A percentile compares a stretch with the other conserved stretches of the same genome.
These are phyloP conservation scores for Ciona savignyi DNA, from an alignment of 23 tunicate genomes.

Conservation along the genomic window DNA sequence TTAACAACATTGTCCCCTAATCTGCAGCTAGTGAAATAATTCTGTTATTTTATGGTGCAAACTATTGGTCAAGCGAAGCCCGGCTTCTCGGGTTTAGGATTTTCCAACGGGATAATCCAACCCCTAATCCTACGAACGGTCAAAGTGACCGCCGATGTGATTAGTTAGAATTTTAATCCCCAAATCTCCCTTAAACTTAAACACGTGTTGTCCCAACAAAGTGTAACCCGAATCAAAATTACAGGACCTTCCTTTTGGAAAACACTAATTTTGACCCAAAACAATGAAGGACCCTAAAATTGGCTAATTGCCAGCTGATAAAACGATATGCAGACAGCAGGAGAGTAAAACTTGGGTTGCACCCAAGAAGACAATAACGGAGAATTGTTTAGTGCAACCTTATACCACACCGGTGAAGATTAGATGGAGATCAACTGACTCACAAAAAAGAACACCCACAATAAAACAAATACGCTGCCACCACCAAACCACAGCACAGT, in stretches of 20 bases:
- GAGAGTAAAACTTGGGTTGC: not conserved
- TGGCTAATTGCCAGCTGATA: not conserved
- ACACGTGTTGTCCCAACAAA: not conserved
- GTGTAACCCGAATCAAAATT: not conserved
- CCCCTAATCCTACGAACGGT: not conserved
- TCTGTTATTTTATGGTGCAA: not conserved
- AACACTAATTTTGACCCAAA: not conserved
- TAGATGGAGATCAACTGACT: not conserved
- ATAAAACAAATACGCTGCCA: not conserved
- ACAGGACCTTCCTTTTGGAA: not conserved
- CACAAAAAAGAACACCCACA: not conserved
- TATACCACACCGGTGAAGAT: not conserved
- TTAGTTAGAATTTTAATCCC: not conserved
- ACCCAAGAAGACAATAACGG: not conserved
- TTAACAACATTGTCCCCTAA: not conserved
- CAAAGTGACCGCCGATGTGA: not conserved
- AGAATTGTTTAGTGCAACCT: not conserved
- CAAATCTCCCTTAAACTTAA: not conserved
- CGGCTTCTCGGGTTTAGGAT: not conserved
- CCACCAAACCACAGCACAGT: too few species aligned
- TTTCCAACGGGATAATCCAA: not conserved
- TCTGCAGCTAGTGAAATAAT: not conserved
- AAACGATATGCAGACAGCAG: too few species aligned
- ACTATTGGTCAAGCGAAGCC: too few species aligned
- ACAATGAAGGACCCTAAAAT: not conserved